Percentiles rank a stretch among this genome's conserved stretches.
Conservation (phyloP, 2,113 vertebrate species). For the Marmota flaviventris region DNA sequence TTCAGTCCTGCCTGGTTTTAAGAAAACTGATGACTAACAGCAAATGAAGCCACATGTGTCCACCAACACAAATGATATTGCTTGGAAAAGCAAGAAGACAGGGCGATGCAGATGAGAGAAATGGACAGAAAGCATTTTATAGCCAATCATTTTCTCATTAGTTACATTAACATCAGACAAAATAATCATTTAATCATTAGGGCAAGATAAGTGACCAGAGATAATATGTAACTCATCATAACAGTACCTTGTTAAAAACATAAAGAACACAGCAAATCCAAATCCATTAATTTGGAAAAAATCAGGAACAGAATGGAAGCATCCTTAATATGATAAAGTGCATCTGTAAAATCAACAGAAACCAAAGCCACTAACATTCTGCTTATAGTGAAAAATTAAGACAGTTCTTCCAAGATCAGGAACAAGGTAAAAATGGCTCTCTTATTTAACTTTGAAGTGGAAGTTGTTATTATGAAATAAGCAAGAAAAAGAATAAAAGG, state of each 20-base stretch:
- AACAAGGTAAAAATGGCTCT: neutral
- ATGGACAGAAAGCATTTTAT: neutral
- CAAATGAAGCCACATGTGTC: neutral
- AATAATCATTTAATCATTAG: neutral
- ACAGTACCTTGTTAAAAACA: neutral
- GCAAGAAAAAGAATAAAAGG: neutral
- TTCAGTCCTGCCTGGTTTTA: neutral
- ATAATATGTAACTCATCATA: neutral
- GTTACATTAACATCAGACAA: constrained; percentile 11
- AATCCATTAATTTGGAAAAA: neutral
- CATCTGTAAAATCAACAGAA: neutral
- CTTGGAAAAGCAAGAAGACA: neutral
- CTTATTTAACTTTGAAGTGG: neutral
- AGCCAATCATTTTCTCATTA: neutral
- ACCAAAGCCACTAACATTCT: neutral
- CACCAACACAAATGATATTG: neutral
- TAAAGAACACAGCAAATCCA: neutral
- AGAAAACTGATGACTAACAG: neutral
- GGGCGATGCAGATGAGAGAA: neutral
- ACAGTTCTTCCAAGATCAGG: neutral
- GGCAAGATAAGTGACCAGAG: neutral
- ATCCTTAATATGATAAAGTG: neutral
- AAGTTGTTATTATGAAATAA: neutral
- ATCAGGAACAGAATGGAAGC: neutral
- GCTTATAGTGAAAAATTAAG: neutral